Evolutionary conservation across 2,888 invertebrate genomes (phyloP).

Genomic region (Conomelus anceps): DNA sequence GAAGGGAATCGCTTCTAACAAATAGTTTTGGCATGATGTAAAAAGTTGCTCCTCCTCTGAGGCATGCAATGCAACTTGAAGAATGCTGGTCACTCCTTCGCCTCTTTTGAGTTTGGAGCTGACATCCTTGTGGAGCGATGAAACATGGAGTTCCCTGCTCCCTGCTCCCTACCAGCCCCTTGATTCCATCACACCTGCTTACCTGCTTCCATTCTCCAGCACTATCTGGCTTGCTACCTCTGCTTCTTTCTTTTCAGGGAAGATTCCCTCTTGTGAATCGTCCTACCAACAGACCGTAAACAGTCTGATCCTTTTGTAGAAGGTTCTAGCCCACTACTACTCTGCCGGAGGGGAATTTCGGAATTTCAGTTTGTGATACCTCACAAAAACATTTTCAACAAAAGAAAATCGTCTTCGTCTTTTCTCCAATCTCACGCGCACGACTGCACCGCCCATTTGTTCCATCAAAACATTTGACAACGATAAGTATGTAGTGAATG

Average conservation of each 20-base stretch:
- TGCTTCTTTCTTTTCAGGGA: neutral
- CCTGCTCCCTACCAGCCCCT: neutral
- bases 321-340: neutral
- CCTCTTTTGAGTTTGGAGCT: too few species aligned
- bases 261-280: neutral
- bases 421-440: neutral
- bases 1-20: neutral
- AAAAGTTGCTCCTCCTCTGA: neutral
- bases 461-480: neutral
- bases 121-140: neutral
- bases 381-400: neutral
- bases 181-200: neutral
- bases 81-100: neutral
- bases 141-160: neutral
- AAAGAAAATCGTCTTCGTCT: neutral
- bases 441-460: neutral
- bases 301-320: neutral
- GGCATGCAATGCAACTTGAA: neutral
- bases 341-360: neutral
- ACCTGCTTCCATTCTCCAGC: neutral
- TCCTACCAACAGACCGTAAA: neutral
- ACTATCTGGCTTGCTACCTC: neutral
- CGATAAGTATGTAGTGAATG: neutral
- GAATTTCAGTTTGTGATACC: neutral
- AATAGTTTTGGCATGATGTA: neutral